Percentiles rank a stretch among this genome's conserved stretches.
These are phyloP conservation scores for Vesta saturnalis DNA, from an alignment of 2,888 invertebrate genomes.

Conservation along the genomic window DNA sequence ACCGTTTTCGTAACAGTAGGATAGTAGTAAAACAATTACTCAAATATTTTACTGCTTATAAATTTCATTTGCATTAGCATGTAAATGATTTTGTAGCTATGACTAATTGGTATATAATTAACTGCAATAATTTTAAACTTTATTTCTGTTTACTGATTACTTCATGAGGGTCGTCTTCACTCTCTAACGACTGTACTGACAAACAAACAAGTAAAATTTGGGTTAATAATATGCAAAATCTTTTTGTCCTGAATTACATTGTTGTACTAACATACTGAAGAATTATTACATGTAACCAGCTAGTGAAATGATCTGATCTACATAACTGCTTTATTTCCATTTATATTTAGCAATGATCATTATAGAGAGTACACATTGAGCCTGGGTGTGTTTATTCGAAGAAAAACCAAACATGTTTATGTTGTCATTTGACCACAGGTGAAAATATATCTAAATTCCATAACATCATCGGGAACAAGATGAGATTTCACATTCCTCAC, in stretches of 20 bases:
- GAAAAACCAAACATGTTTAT: constrained; percentile 21
- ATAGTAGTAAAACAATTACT: too few relatives aligned
- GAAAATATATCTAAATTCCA: constrained; percentile 15
- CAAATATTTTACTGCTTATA: too few relatives aligned
- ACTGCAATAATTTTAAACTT: too few relatives aligned
- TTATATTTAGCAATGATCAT: constrained; percentile 29
- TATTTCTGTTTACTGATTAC: background rate
- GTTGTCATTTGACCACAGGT: constrained; percentile 28
- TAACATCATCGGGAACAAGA: constrained; percentile 24
- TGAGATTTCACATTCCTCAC: constrained; percentile 17
- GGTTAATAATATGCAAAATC: background rate
- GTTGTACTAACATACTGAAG: background rate
- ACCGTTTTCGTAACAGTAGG: too few relatives aligned
- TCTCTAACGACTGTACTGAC: background rate
- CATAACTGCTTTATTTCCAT: constrained; percentile 20
- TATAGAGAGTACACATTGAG: constrained; percentile 16
- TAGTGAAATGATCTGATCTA: constrained; percentile 9
- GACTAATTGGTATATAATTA: too few relatives aligned
- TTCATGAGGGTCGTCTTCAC: background rate
- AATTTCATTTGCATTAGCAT: too few relatives aligned
- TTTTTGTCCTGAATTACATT: background rate
- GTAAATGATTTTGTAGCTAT: too few relatives aligned
- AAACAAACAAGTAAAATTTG: background rate
- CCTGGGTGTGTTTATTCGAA: constrained; percentile 23
- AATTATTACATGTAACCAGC: background rate